A percentile compares a stretch with the other conserved stretches of the same genome.
These are phyloP conservation scores for Cynopterus brachyotis DNA, from an alignment of 2,113 vertebrate genomes.

Conservation along the genomic window DNA sequence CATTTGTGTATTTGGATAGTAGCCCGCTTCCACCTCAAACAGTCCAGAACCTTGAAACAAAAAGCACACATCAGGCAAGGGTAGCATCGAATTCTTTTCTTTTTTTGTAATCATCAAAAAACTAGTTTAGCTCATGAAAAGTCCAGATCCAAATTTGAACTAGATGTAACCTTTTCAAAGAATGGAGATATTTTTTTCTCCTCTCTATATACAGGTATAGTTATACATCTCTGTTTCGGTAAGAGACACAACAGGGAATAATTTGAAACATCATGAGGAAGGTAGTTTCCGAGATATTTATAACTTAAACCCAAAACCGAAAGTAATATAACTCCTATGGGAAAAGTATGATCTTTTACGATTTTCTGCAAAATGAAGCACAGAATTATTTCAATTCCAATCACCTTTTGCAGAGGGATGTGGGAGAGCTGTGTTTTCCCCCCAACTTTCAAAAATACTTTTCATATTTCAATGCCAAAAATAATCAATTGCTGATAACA, in stretches of 20 bases:
- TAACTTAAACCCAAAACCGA: conserved; percentile 52
- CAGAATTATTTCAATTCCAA: conserved; percentile 53
- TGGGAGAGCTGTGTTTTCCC: neutral
- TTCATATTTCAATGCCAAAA: conserved; percentile 30
- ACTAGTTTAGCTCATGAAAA: conserved; percentile 24
- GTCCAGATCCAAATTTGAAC: conserved; percentile 9
- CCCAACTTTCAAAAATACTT: neutral
- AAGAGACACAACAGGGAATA: conserved; percentile 39
- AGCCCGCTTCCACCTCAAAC: neutral
- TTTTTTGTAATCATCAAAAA: conserved; percentile 12
- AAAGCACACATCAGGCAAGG: neutral
- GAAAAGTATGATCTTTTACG: conserved; percentile 46
- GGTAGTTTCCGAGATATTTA: conserved; percentile 61
- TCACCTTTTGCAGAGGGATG: neutral
- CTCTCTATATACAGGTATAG: neutral
- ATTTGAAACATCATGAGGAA: conserved; percentile 59
- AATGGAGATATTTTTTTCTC: neutral
- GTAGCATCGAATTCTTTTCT: neutral
- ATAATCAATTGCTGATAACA: neutral
- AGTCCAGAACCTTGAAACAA: neutral
- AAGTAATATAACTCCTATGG: conserved; percentile 51
- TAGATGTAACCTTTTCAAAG: conserved; percentile 23
- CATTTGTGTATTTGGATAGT: conserved; percentile 15
- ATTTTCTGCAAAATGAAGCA: conserved; percentile 57
- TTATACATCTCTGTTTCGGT: conserved; percentile 33